Conservation (phyloP, 1,140 invertebrate genomes). For the Drosophila chauvacae region DNA sequence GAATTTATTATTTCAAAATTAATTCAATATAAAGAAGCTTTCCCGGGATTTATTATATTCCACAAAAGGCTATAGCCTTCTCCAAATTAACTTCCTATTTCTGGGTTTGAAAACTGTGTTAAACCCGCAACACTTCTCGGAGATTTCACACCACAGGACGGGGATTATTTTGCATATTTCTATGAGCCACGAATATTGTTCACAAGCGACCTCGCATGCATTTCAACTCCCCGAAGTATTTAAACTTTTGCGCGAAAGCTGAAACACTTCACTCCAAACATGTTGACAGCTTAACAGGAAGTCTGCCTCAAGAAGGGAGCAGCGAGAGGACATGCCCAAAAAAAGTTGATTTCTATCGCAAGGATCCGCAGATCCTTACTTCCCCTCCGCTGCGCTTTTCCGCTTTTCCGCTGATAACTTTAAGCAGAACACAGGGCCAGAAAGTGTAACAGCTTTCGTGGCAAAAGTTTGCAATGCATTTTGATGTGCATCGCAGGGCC, state of each 20-base stretch:
- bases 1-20: no score
- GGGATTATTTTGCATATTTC: conserved; percentile 17
- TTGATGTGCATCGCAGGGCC: conserved; percentile 58
- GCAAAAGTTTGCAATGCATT: conserved; percentile 70
- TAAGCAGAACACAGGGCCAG: conserved; percentile 51
- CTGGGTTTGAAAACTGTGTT: neutral
- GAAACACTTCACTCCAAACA: conserved; percentile 73
- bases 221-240: conserved; percentile 48
- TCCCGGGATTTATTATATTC: neutral
- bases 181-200: conserved; percentile 15
- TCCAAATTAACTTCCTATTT: neutral
- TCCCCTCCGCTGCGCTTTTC: neutral
- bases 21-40: neutral
- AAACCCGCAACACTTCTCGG: neutral
- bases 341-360: conserved; percentile 36
- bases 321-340: conserved; percentile 12
- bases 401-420: conserved; percentile 50
- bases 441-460: conserved; percentile 54
- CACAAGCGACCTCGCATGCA: conserved; percentile 16
- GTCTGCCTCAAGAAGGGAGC: conserved; percentile 40
- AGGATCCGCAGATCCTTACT: neutral
- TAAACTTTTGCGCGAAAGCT: conserved; percentile 54
- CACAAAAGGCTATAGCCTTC: no score
- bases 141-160: conserved; percentile 1
- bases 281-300: conserved; percentile 77